A percentile compares a stretch with the other conserved stretches of the same genome.
phyloP scores from a whole-genome alignment of 2,113 vertebrate genomes.

The Tiliqua scincoides region DNA sequence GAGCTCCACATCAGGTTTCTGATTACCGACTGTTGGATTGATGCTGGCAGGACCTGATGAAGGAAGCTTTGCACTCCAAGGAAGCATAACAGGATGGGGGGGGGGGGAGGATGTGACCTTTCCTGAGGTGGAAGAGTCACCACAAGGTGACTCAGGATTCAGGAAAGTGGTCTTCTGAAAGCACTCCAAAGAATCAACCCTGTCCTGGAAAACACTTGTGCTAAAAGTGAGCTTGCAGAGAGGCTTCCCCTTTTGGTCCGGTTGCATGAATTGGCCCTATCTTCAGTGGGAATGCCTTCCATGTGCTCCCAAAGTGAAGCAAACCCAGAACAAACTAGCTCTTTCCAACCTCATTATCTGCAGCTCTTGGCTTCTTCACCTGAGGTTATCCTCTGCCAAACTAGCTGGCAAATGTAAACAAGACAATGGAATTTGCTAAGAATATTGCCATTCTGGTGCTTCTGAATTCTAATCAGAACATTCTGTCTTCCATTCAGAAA shows the following conservation, averaged over 20 bases:
- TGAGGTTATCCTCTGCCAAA: not conserved
- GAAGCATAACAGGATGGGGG: not conserved
- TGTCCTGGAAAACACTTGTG: too few relatives aligned
- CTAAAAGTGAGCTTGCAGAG: too few relatives aligned
- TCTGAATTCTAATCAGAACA: not conserved
- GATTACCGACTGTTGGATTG: not conserved
- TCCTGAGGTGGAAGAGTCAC: not conserved
- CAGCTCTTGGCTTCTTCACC: not conserved
- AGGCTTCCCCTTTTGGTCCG: too few relatives aligned
- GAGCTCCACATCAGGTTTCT: conserved; percentile 24
- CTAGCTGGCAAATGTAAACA: not conserved
- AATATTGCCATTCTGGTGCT: not conserved
- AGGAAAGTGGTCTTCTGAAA: not conserved
- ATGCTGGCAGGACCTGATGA: not conserved
- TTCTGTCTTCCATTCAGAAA: not conserved
- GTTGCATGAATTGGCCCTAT: too few relatives aligned
- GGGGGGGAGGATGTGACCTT: not conserved
- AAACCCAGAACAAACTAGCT: not conserved
- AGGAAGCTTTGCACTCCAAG: not conserved
- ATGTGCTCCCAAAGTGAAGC: not conserved
- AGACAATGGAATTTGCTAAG: not conserved
- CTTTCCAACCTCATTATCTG: not conserved
- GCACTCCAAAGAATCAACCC: too few relatives aligned
- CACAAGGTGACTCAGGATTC: not conserved
- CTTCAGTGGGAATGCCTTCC: too few relatives aligned